Evolutionary conservation across 2,888 invertebrate genomes (phyloP).

Genomic region (Clanis bilineata): DNA sequence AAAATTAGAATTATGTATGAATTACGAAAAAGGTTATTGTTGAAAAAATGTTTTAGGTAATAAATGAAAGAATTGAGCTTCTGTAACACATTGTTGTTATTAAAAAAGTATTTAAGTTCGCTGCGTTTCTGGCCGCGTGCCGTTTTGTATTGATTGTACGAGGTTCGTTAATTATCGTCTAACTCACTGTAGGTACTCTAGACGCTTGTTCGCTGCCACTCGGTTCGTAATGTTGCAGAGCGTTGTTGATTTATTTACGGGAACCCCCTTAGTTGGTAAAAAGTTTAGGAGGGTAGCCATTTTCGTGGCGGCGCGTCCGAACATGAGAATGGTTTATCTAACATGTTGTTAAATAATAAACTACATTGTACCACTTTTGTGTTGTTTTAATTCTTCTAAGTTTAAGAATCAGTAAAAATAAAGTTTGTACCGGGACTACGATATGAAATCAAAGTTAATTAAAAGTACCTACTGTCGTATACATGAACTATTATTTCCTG

Average conservation of each 20-base stretch:
- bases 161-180: constrained; percentile 33
- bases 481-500: too few relatives aligned
- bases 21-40: constrained; percentile 77
- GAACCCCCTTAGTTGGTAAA: constrained; percentile 78
- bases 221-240: constrained; percentile 57
- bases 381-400: constrained; percentile 47
- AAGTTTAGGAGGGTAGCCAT: constrained; percentile 79
- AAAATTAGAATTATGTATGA: constrained; percentile 67
- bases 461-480: too few relatives aligned
- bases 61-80: constrained; percentile 78
- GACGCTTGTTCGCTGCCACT: constrained; percentile 64
- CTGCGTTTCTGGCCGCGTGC: constrained; percentile 16
- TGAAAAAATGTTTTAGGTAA: constrained; percentile 80
- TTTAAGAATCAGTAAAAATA: neutral
- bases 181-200: constrained; percentile 47
- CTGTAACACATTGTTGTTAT: constrained; percentile 38
- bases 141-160: constrained; percentile 18
- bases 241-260: constrained; percentile 72
- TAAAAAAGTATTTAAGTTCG: constrained; percentile 14
- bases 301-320: constrained; percentile 68
- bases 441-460: too few relatives aligned
- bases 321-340: constrained; percentile 79
- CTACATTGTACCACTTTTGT: constrained; percentile 86
- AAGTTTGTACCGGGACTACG: neutral
- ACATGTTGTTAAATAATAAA: constrained; percentile 85